phyloP scores from a whole-genome alignment of 2,113 vertebrate species.

The Lagopus muta region DNA sequence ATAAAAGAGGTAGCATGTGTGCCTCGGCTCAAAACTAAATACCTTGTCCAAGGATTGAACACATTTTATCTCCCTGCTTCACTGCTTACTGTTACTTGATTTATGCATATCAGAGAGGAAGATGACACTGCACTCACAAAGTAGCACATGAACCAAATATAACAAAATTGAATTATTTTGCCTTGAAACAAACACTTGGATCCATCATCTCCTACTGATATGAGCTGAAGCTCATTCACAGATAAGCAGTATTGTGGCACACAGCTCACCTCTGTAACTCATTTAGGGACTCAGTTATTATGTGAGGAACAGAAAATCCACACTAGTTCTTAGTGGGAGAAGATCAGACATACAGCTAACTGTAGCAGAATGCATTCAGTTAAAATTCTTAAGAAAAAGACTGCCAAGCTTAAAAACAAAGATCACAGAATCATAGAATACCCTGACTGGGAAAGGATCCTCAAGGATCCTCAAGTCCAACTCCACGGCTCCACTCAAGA shows the following conservation, averaged over 20 bases:
- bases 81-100: neutral
- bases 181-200: neutral
- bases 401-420: neutral
- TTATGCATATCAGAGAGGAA: neutral
- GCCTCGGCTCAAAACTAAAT: neutral
- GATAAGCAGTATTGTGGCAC: neutral
- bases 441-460: no score
- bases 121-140: neutral
- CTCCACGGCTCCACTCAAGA: no score
- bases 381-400: neutral
- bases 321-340: neutral
- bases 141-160: neutral
- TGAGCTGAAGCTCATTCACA: neutral
- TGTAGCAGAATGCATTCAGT: neutral
- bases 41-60: neutral
- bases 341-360: neutral
- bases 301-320: neutral
- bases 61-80: neutral
- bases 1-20: neutral
- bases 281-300: rapidly evolving
- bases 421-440: no score
- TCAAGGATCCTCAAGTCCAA: neutral
- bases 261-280: neutral
- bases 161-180: neutral
- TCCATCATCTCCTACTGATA: neutral